These are phyloP conservation scores for Saccostrea cuccullata DNA, from an alignment of 1,140 invertebrate genomes.

Conservation along the genomic window DNA sequence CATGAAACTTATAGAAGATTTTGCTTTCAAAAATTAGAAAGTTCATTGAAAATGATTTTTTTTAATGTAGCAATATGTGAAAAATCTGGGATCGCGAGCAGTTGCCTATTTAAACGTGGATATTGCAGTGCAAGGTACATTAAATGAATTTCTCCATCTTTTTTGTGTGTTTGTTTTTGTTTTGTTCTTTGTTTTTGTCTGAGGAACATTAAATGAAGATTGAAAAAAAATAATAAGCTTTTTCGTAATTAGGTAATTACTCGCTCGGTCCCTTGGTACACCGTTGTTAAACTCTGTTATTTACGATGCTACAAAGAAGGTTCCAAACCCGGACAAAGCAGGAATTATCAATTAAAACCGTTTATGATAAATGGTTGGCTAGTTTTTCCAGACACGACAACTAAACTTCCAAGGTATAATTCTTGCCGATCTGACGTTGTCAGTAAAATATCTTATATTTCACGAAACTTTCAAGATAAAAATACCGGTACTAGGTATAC, in stretches of 20 bases:
- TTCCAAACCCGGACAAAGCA: conserved; percentile 73
- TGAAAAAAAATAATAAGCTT: too few species aligned
- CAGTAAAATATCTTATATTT: too few species aligned
- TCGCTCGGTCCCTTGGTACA: conserved; percentile 43
- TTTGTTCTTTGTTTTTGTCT: too few species aligned
- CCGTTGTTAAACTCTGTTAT: conserved; percentile 58
- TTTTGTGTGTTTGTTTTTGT: too few species aligned
- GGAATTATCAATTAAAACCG: conserved; percentile 62
- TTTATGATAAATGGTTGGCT: conserved; percentile 75
- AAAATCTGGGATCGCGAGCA: conserved; percentile 65
- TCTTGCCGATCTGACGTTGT: neutral
- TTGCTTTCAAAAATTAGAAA: neutral
- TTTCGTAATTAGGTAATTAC: conserved; percentile 56
- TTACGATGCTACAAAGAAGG: conserved; percentile 61
- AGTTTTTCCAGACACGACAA: neutral
- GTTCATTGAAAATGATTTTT: neutral
- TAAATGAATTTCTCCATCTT: neutral
- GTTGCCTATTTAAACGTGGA: conserved; percentile 76
- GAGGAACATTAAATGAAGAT: too few species aligned
- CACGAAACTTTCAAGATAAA: too few species aligned
- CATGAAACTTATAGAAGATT: too few species aligned
- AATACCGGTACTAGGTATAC: too few species aligned
- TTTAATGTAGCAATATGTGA: conserved; percentile 68
- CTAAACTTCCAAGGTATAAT: neutral
- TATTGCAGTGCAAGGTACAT: conserved; percentile 67